A percentile compares a stretch with the other conserved stretches of the same genome.
These are phyloP conservation scores for Drosophila lacteicornis DNA, from an alignment of 1,140 invertebrate genomes.

Conservation along the genomic window DNA sequence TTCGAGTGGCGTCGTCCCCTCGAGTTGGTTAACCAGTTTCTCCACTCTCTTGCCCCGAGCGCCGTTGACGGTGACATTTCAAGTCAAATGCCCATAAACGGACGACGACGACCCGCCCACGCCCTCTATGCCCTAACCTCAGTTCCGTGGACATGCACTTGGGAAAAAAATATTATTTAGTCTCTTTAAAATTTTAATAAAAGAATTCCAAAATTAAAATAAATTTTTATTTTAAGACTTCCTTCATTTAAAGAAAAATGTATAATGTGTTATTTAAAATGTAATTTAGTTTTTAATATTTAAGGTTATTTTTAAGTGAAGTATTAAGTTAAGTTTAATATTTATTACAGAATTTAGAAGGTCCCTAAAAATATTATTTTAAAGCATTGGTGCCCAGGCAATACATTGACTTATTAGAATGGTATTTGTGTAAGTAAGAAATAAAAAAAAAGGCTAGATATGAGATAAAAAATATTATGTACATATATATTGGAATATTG, in stretches of 20 bases:
- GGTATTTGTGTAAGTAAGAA: no score
- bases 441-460: no score
- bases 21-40: slow-evolving; percentile 79
- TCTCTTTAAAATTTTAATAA: no score
- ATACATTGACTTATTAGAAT: no score
- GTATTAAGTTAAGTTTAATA: no score
- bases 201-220: no score
- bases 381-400: no score
- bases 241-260: neutral
- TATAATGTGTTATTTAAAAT: neutral
- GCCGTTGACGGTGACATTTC: slow-evolving; percentile 79
- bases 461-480: no score
- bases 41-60: slow-evolving; percentile 26
- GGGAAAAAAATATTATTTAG: neutral
- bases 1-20: slow-evolving; percentile 45
- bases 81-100: slow-evolving; percentile 81
- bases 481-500: no score
- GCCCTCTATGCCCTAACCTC: slow-evolving; percentile 8
- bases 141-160: slow-evolving; percentile 27
- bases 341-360: no score
- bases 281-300: neutral
- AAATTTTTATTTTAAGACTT: no score
- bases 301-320: no score
- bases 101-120: slow-evolving; percentile 48
- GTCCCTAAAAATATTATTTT: neutral